A percentile compares a stretch with the other conserved stretches of the same genome.
These are phyloP conservation scores for Atractosteus spatula DNA, from an alignment of 2,113 vertebrate species.

Conservation along the genomic window DNA sequence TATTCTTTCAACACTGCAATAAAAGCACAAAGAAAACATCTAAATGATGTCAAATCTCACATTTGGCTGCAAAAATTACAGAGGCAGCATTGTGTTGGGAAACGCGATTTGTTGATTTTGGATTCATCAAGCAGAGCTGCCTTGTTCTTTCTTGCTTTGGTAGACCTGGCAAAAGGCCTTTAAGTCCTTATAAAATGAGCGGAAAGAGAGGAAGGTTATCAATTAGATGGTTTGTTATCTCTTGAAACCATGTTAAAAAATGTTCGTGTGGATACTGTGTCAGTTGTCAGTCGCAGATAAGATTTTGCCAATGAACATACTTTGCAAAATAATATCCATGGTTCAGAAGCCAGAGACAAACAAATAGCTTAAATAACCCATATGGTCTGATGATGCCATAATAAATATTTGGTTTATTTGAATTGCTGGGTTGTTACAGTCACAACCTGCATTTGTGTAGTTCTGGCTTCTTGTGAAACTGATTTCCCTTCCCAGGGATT, in stretches of 20 bases:
- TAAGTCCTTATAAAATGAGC: neutral
- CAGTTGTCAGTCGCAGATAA: too few relatives aligned
- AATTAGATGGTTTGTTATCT: neutral
- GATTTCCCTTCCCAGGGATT: constrained; percentile 43
- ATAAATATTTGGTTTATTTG: too few relatives aligned
- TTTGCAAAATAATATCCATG: too few relatives aligned
- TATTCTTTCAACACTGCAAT: too few relatives aligned
- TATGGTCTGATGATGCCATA: too few relatives aligned
- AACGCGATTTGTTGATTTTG: neutral
- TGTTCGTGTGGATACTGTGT: neutral
- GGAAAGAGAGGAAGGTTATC: neutral
- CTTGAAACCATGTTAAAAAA: neutral
- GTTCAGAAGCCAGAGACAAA: too few relatives aligned
- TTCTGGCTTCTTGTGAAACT: constrained; percentile 27
- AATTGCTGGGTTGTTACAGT: neutral
- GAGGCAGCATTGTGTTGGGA: neutral
- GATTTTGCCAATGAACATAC: too few relatives aligned
- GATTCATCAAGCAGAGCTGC: neutral
- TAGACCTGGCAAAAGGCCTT: neutral
- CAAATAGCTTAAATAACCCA: too few relatives aligned
- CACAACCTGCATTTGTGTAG: constrained; percentile 47
- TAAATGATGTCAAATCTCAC: neutral
- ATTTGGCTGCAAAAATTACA: neutral
- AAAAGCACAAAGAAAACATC: neutral
- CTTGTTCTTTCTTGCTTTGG: neutral